Conservation (phyloP, 1,140 invertebrate genomes). For the Tetragonula clypearis region DNA sequence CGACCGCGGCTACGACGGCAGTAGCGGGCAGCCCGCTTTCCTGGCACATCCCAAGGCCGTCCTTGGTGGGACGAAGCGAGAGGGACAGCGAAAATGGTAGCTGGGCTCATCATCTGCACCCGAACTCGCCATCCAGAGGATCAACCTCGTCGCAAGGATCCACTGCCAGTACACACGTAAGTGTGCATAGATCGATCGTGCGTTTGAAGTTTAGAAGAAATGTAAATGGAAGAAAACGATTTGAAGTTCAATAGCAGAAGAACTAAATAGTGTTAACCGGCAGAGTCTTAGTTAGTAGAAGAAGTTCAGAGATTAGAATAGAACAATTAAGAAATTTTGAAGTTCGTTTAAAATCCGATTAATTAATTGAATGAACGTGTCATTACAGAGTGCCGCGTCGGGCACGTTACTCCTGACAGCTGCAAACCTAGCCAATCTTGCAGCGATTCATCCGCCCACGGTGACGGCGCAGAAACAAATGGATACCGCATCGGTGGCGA, state of each 20-base stretch:
- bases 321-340: no score
- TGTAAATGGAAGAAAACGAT: background rate
- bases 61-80: slow-evolving; percentile 82
- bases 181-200: background rate
- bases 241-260: no score
- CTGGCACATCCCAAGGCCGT: slow-evolving; percentile 91
- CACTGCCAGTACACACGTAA: slow-evolving; percentile 89
- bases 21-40: slow-evolving; percentile 75
- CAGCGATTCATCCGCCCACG: slow-evolving; percentile 85
- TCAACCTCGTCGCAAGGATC: slow-evolving; percentile 90
- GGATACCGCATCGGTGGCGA: slow-evolving; percentile 89
- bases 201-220: background rate
- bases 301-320: no score
- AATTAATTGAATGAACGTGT: background rate
- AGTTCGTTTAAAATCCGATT: no score
- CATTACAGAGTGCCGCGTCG: slow-evolving; percentile 88
- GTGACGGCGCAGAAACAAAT: slow-evolving; percentile 77
- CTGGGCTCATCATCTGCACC: slow-evolving; percentile 75
- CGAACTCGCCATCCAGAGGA: slow-evolving; percentile 82
- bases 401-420: slow-evolving; percentile 89
- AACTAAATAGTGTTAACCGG: no score
- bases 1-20: slow-evolving; percentile 69
- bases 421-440: slow-evolving; percentile 86
- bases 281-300: no score
- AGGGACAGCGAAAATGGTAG: slow-evolving; percentile 77